Evolutionary conservation across 2,888 invertebrate genomes (phyloP), one percentile per base, ranked within the genome.

Genomic region (Neocrepidodera transversa): DNA sequence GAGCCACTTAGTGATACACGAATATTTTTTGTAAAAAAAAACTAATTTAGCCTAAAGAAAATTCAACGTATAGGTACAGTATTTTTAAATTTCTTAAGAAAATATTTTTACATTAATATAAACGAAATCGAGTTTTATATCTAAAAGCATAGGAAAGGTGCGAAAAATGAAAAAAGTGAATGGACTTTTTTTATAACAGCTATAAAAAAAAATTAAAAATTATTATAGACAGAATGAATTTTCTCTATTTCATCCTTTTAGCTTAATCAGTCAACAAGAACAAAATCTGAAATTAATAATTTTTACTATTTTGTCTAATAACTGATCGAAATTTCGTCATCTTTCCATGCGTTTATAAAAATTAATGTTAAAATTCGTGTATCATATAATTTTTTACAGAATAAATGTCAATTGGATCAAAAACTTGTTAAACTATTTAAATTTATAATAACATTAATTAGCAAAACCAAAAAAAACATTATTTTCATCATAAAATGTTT

Each of bases 11-110:
- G 42, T 23, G 42, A 42, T 23, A 42, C 23, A 42, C 18, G 18
- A 42, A n/a, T 42, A 42, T 42, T 42, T 42, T 42, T n/a, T 42
- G 42, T 42, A 42, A 42, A 40, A 40, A 10, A 11, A 18, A 40
- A 30, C 30, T 6, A 11, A 20, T 42, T 23, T 42, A 42, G 42
- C 42, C 20, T 42, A 42, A 42, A 10, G n/a, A n/a, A 20, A 20
- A 42, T 18, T 42, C 20, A 13, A 42, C 1, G 18, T n/a, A 42
- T 23, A 40, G 32, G 32, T 32, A 32, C 32, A 32, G 6, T 40
- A 42, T 23, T 42, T 23, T 42, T 23, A 42, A 42, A 42, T 42
- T 42, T 42, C 13, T 42, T 10, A 42, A 40, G 16, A 42, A 42
- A 42, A 42, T 42, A 23, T 3, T 11, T 32, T 32, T 32, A 32